Conservation (phyloP, 2,113 vertebrate species). For the Monopterus albus region DNA sequence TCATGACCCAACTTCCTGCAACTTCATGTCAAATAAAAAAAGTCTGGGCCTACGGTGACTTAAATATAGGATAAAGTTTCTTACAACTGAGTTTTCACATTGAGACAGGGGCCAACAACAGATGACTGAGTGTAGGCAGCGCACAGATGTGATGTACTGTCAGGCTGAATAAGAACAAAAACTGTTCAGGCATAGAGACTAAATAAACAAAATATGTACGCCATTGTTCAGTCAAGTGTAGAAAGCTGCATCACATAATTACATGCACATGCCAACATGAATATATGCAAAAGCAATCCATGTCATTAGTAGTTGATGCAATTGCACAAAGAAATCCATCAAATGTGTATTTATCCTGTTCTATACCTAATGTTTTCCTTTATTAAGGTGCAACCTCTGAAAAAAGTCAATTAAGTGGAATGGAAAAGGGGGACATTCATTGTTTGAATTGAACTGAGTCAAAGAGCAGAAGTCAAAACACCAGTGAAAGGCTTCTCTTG, state of each 20-base stretch:
- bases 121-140: constrained; percentile 2
- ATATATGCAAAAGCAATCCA: not conserved
- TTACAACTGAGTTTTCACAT: constrained; percentile 2
- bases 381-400: constrained; percentile 14
- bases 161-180: constrained; percentile 7
- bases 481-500: constrained; percentile 13
- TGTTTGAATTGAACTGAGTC: constrained; percentile 22
- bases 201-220: constrained; percentile 4
- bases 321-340: not conserved
- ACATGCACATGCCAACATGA: not conserved
- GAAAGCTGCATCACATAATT: not conserved
- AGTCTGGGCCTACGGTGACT: not conserved
- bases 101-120: not conserved
- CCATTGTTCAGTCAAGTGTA: constrained; percentile 5
- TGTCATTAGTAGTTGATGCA: not conserved
- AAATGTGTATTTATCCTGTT: constrained; percentile 3
- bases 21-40: not conserved
- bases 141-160: constrained; percentile 11
- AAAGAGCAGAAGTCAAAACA: constrained; percentile 17
- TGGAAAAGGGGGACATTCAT: constrained; percentile 17
- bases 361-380: not conserved
- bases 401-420: constrained; percentile 44
- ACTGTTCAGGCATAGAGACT: constrained; percentile 4
- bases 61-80: constrained; percentile 2
- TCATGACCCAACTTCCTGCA: too few species aligned